Conservation (phyloP, 2,113 vertebrate genomes). For the Zonotrichia leucophrys region DNA sequence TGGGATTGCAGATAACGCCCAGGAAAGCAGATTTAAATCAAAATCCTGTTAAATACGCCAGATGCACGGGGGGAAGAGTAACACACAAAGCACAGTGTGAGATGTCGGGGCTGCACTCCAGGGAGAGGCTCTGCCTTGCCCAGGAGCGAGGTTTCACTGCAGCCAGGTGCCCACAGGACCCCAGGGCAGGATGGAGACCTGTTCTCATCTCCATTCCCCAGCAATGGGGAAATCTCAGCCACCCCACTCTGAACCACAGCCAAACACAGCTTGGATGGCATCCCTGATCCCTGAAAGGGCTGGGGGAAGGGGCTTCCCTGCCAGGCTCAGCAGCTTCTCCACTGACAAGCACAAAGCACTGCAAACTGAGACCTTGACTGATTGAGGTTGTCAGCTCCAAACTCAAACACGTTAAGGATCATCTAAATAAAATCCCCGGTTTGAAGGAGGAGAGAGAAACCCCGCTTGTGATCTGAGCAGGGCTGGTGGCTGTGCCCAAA, state of each 20-base stretch:
- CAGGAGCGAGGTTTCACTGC: background rate
- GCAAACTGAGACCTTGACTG: background rate
- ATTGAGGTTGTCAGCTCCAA: background rate
- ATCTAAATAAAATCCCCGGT: background rate
- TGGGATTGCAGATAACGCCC: background rate
- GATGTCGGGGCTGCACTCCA: rapidly evolving
- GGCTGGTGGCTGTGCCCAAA: rapidly evolving
- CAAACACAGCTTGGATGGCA: background rate
- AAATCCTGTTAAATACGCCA: background rate
- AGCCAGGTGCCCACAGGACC: background rate
- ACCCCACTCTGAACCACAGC: background rate
- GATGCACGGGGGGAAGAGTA: background rate
- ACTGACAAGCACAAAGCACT: rapidly evolving
- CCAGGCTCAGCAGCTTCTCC: background rate
- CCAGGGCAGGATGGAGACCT: background rate
- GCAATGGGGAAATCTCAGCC: background rate
- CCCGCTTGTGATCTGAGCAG: rapidly evolving
- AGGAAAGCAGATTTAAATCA: background rate
- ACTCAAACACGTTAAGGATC: background rate
- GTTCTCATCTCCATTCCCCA: rapidly evolving
- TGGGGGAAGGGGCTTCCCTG: background rate
- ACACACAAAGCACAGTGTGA: background rate
- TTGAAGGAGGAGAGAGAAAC: background rate
- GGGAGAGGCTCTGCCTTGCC: background rate
- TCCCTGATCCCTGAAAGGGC: rapidly evolving